Evolutionary conservation across 2,797 vertebrate genomes (phyloP), one percentile per base, ranked within the genome.

Genomic region (Clangula hyemalis): DNA sequence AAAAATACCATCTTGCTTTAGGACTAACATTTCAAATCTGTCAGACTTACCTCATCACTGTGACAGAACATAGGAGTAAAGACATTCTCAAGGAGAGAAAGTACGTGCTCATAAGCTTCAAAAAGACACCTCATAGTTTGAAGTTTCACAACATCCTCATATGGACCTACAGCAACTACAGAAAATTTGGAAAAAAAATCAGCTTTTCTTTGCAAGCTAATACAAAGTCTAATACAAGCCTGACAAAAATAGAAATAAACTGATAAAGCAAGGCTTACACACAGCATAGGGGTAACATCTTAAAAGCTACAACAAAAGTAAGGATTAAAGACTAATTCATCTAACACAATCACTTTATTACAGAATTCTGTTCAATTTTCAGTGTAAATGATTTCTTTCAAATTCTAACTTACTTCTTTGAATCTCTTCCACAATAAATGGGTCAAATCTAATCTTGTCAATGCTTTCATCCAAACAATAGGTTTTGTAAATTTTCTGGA

Each of bases 11-110:
- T 21, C 51, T 49, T 25, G 2, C 28, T 83, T 79, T 34, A 53
- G 83, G n/a, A 56, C 13, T 38, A 15, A 15, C 11, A 71, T 36
- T 76, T 87, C 79, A 51, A 30, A 47, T n/a, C 70, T 85, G 74
- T 62, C 49, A 65, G 21, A 56, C 97, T 97, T 97, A 99, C 99
- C 97, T 99, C 99, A 93, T 99, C 99, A 45, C 99, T 99, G 97
- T 99, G 99, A 84, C 99, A 99, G 97, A 99, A 99, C 98, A 99
- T 99, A 14, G 99, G 99, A 4, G 99, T 99, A 93, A 99, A 99
- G 78, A 99, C 99, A 2, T 97, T 98, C 97, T 99, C 99, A 60
- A 99, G 98, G 24, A 99, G 98, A 68, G 98, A 99, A 92, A 99
- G 98, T 64, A 99, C 99, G 12, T 99, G 99, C 81, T 99, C 99